phyloP scores from a whole-genome alignment of 2,888 invertebrate genomes.

The Scaptomyza cyrtandrae region DNA sequence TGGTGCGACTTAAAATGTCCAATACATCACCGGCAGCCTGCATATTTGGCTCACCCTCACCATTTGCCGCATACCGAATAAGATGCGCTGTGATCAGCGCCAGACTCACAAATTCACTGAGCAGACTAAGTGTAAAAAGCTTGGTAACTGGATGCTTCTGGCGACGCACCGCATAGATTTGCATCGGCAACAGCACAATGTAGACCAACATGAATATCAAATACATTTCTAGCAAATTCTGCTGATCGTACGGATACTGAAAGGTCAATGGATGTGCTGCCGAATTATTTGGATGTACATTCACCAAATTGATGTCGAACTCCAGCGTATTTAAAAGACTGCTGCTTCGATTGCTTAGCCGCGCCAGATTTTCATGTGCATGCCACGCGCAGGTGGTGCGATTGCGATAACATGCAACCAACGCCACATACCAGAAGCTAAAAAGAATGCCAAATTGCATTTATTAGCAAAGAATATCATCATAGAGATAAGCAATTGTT shows the following conservation, averaged over 20 bases:
- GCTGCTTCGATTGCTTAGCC: slow-evolving; percentile 44
- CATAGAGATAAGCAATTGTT: background rate
- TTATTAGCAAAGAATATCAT: background rate
- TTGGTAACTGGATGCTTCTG: slow-evolving; percentile 96
- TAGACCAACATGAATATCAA: slow-evolving; percentile 94
- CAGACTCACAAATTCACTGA: slow-evolving; percentile 93
- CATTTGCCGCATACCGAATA: slow-evolving; percentile 95
- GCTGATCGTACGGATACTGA: slow-evolving; percentile 98
- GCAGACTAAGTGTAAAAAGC: slow-evolving; percentile 93
- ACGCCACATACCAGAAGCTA: slow-evolving; percentile 98
- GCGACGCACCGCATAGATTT: slow-evolving; percentile 94
- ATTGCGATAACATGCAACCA: slow-evolving; percentile 96
- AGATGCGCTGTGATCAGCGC: slow-evolving; percentile 95
- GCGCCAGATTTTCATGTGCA: slow-evolving; percentile 86
- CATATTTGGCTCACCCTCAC: slow-evolving; percentile 92
- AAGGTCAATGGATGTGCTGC: slow-evolving; percentile 93
- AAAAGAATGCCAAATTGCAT: slow-evolving; percentile 32
- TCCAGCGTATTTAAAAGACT: slow-evolving; percentile 85
- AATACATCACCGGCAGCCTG: slow-evolving; percentile 95
- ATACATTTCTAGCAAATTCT: slow-evolving; percentile 96
- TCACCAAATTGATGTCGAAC: slow-evolving; percentile 98
- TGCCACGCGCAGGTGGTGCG: slow-evolving; percentile 93
- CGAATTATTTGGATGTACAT: slow-evolving; percentile 96
- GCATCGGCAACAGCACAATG: slow-evolving; percentile 93
- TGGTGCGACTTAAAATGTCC: slow-evolving; percentile 96